Evolutionary conservation across 2,888 invertebrate species (phyloP), one percentile per base, ranked within the genome.

Genomic region (Caenorhabditis sp.): DNA sequence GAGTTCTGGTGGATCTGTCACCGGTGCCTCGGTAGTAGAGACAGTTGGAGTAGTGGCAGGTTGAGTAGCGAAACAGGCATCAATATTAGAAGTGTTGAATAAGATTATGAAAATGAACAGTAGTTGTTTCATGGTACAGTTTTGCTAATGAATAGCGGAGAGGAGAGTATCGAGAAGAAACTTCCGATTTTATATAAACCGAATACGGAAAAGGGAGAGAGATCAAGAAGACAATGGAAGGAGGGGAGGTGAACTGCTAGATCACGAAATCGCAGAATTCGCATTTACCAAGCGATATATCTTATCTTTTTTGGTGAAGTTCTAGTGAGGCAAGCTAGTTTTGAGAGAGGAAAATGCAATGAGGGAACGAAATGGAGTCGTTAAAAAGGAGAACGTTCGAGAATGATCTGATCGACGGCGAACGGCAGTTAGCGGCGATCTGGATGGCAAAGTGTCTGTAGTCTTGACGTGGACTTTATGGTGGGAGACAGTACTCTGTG

Each of bases 291-390:
- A 35, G 31, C 5, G 8, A 35, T 35, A 35, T 35, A 38, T 47
- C 47, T 47, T 47, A 47, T 47, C 47, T 47, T 47, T n/a, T 47
- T 47, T 47, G 47, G 19, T 47, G 47, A 19, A 47, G 47, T 24
- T 22, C 54, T 54, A 6, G 19, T 26, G 24, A 26, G 54, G 26
- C 2, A 54, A 54, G 14, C 26, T 3, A 54, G 16, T 54, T 54
- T 22, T 2, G 7, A 26, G 19, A 26, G 26, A 26, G 10, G 47
- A 47, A 54, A 4, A 14, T 24, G 19, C 26, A 54, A 26, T 54
- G 26, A 26, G 54, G 24, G 54, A 54, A 54, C 14, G 26, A 26
- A 54, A 54, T 54, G 24, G 26, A 4, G 14, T 54, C 54, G 26
- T 54, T 54, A 54, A n/a, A n/a, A n/a, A 26, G 14, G 22, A 26